These are phyloP conservation scores for Toxotes jaculatrix DNA, from an alignment of 2,113 vertebrate genomes.

Conservation along the genomic window DNA sequence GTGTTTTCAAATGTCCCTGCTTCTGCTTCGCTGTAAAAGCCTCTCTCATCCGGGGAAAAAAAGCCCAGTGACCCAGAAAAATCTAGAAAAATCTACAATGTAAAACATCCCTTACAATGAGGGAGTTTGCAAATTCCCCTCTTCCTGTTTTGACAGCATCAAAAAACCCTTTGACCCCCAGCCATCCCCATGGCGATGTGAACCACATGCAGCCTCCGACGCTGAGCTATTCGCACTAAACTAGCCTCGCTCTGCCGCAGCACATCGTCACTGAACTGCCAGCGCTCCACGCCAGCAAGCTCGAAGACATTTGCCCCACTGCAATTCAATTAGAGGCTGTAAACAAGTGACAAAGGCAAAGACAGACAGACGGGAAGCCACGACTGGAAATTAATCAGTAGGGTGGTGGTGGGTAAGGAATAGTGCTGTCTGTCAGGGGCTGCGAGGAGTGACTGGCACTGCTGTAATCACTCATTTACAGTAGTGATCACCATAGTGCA, in stretches of 20 bases:
- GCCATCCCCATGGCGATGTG: constrained; percentile 65
- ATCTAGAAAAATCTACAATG: background rate
- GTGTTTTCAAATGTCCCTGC: background rate
- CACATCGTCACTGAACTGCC: constrained; percentile 50
- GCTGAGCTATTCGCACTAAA: constrained; percentile 61
- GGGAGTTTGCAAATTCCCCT: constrained; percentile 52
- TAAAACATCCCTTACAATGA: constrained; percentile 39
- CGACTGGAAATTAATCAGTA: constrained; percentile 76
- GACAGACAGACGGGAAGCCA: constrained; percentile 63
- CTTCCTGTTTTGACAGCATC: constrained; percentile 76
- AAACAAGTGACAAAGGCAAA: constrained; percentile 77
- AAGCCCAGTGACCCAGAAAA: background rate
- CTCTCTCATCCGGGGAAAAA: background rate
- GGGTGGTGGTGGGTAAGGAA: constrained; percentile 65
- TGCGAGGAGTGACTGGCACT: constrained; percentile 69
- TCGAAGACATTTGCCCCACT: constrained; percentile 70
- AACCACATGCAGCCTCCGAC: constrained; percentile 65
- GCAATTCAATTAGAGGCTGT: constrained; percentile 81
- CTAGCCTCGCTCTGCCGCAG: constrained; percentile 52
- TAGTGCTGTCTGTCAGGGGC: constrained; percentile 69
- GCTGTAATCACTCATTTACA: constrained; percentile 83
- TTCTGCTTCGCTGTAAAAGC: background rate
- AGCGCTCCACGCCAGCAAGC: constrained; percentile 48
- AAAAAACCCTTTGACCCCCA: constrained; percentile 64
- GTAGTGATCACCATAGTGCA: constrained; percentile 73